A percentile compares a stretch with the other conserved stretches of the same genome.
Evolutionary conservation across 2,888 invertebrate species (phyloP).

Genomic region (Drosophila mercatorum): DNA sequence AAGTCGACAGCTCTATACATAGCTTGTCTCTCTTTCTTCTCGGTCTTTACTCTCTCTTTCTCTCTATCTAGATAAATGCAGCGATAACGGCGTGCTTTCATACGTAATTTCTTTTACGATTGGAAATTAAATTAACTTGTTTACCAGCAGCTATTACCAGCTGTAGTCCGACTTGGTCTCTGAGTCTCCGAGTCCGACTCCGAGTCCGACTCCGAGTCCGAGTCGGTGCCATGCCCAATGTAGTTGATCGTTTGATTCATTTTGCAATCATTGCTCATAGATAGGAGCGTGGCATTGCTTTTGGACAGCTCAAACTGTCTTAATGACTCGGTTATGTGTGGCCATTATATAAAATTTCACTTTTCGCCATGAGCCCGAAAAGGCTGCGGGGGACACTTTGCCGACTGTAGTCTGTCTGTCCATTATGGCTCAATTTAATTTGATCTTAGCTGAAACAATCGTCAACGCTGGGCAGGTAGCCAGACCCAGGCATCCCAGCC

Average conservation of each 20-base stretch:
- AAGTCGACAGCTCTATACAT: slow-evolving; percentile 34
- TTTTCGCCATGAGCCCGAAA: slow-evolving; percentile 37
- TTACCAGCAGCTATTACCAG: slow-evolving; percentile 12
- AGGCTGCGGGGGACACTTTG: slow-evolving; percentile 35
- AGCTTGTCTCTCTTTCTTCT: background rate
- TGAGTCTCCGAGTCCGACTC: too few species aligned
- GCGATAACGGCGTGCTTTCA: slow-evolving; percentile 76
- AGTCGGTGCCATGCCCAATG: slow-evolving; percentile 5
- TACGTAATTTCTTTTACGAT: slow-evolving; percentile 79
- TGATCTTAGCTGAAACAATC: background rate
- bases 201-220: background rate
- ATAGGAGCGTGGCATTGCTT: slow-evolving; percentile 38
- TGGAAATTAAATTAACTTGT: slow-evolving; percentile 78
- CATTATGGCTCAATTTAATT: background rate
- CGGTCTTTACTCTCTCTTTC: background rate
- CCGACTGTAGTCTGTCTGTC: slow-evolving; percentile 8
- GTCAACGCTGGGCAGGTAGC: background rate
- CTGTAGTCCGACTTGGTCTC: slow-evolving; percentile 1
- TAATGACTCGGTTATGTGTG: slow-evolving; percentile 76
- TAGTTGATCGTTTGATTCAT: slow-evolving; percentile 10
- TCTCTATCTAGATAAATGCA: slow-evolving; percentile 46
- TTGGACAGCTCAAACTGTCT: slow-evolving; percentile 72
- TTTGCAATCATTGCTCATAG: slow-evolving; percentile 52
- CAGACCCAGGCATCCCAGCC: too few species aligned
- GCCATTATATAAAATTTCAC: slow-evolving; percentile 66